Evolutionary conservation across 2,888 invertebrate species (phyloP).

Genomic region (Baronia brevicornis): DNA sequence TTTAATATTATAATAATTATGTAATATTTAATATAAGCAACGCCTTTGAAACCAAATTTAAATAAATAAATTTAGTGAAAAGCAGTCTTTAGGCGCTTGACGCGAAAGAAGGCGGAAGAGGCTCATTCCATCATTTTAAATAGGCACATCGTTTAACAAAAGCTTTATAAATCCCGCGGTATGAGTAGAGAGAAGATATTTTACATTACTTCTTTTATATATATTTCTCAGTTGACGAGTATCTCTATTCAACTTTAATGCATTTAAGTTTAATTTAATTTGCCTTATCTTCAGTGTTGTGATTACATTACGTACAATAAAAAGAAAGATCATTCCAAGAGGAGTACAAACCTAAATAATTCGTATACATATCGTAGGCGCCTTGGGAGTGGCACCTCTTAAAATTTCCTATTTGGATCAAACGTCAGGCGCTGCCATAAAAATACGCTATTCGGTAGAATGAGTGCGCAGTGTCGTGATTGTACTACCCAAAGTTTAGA

Average conservation of each 20-base stretch:
- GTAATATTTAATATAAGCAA: no score
- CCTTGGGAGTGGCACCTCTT: slow-evolving; percentile 54
- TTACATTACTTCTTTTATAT: slow-evolving; percentile 32
- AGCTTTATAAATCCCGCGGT: slow-evolving; percentile 55
- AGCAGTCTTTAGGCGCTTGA: no score
- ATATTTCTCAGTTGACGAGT: slow-evolving; percentile 20
- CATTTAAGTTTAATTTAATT: slow-evolving; percentile 11
- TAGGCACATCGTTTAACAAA: slow-evolving; percentile 57
- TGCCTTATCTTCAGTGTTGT: slow-evolving; percentile 16
- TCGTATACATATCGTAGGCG: slow-evolving; percentile 55
- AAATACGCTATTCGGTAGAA: slow-evolving; percentile 45
- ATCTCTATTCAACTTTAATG: slow-evolving; percentile 13
- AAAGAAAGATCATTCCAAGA: slow-evolving; percentile 39
- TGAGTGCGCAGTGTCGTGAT: slow-evolving; percentile 36
- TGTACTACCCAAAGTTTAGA: slow-evolving; percentile 24
- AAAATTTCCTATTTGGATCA: slow-evolving; percentile 58
- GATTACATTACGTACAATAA: slow-evolving; percentile 33
- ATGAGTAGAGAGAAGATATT: slow-evolving; percentile 60
- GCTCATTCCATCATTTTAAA: slow-evolving; percentile 46
- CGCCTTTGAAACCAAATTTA: no score
- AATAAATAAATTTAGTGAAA: no score
- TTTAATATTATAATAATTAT: no score
- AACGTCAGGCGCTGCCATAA: slow-evolving; percentile 42
- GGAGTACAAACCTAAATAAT: slow-evolving; percentile 64
- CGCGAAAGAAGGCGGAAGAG: no score